Evolutionary conservation across 2,888 invertebrate species (phyloP), one percentile per base, ranked within the genome.

Genomic region (Eupithecia centaureata): DNA sequence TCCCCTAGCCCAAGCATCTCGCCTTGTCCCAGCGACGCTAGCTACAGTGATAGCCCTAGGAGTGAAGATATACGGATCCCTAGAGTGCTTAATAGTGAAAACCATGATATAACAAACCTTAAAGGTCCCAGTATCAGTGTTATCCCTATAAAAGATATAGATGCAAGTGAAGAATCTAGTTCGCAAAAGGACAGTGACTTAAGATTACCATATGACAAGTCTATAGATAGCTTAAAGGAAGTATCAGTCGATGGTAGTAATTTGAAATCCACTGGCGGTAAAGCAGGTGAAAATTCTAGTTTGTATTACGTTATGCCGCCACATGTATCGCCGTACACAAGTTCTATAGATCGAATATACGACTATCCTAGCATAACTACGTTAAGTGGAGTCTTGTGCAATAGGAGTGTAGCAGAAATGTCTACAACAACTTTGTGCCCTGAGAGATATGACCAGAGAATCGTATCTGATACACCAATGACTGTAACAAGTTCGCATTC

Each of bases 1-100:
- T 66, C 72, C 13, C 65, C 71, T 8, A 71, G 69, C 33, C 68
- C 71, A 0, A 71, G 73, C 38, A 22, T 59, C 0, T 73, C 73
- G 5, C 72, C 73, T 1, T 66, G 69, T 7, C 69, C 69, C 25
- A 69, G 69, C 7, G 69, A 68, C n/a, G 18, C 28, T 7, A 65
- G 67, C 58, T 61, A 64, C n/a, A 64, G 15, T 18, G 70, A 70
- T n/a, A 70, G 62, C 18, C 60, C 61, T 56, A 66, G 59, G 12
- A 33, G 22, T 8, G 61, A 61, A 15, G 66, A 58, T n/a, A 32
- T 32, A 10, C 32, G 57, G 57, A 12, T 57, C 13, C 57, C 57
- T 57, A 57, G 18, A 57, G 27, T 52, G 7, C 57, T 57, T 30
- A 57, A 30, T 18, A 35, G 35, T 15, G 35, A 35, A 8, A 42